Evolutionary conservation across 2,888 invertebrate species (phyloP), one percentile per base, ranked within the genome.

Genomic region (Hydrotaea diabolus): DNA sequence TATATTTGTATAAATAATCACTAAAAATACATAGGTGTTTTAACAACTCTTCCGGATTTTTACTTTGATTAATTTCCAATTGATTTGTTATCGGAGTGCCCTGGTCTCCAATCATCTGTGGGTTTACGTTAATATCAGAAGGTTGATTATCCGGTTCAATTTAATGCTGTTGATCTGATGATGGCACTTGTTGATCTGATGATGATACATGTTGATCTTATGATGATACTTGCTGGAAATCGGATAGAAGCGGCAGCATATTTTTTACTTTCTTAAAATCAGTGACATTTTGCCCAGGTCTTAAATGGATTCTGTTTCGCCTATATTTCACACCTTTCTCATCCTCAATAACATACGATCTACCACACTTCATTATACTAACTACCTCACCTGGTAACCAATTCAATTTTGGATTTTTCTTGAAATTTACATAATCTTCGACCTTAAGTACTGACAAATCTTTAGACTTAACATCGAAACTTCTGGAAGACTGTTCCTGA

Each of bases 311-410:
- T 74, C 59, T 74, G 17, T 74, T 74, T 59, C 74, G 43, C 39
- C 59, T 74, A 59, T 59, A 74, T 19, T 57, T 55, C 19, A 55
- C 36, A 55, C 57, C 23, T 21, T 39, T 74, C 8, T 36, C 55
- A 59, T 74, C 43, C 19, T 74, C 57, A 57, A 74, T 19, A 39
- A 59, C 31, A 59, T 74, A 74, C 11, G 74, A 74, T 17, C 59
- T 74, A 17, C 23, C 57, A 23, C 74, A 74, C 0, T 59, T 59
- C 43, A 59, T 39, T 21, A 59, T 19, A 7, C 15, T 36, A 19
- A 74, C 59, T 21, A 74, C 57, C 8, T 13, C 31, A 36, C 39
- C 74, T 74, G 73, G 73, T 26, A 21, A 59, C 59, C 57, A 73
- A 57, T 73, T 73, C 2, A 49, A 73, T 11, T 57, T 57, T n/a